Percentiles rank a stretch among this genome's conserved stretches.
Conservation (phyloP, 2,797 vertebrate genomes). For the Eulemur albifrons region DNA sequence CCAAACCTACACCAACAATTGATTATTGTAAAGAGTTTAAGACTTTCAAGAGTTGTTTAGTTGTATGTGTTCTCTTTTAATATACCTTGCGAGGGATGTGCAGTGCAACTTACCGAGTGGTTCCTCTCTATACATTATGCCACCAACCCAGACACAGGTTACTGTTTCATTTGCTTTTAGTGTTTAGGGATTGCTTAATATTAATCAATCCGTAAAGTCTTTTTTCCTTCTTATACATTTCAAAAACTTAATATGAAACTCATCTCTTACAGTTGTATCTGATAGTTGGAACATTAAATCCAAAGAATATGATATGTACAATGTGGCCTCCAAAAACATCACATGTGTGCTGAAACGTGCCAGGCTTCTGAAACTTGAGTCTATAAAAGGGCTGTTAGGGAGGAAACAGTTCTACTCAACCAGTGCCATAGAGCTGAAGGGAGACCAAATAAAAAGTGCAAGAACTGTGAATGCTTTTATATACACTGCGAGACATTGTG, state of each 20-base stretch:
- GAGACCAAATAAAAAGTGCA: neutral
- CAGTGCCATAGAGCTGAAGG: neutral
- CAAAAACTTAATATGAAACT: neutral
- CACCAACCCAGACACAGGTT: neutral
- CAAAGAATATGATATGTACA: neutral
- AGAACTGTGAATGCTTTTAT: neutral
- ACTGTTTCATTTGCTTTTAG: constrained; percentile 4
- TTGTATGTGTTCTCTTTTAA: neutral
- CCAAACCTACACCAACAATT: neutral
- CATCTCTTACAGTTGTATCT: constrained; percentile 10
- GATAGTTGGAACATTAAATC: constrained; percentile 24
- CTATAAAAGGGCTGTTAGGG: neutral
- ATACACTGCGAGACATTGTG: neutral
- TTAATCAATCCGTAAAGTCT: neutral
- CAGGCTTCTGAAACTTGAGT: neutral
- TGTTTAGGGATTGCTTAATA: constrained; percentile 12
- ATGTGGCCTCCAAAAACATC: neutral
- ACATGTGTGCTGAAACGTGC: neutral
- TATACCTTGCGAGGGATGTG: neutral
- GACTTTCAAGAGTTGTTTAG: neutral
- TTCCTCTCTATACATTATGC: neutral
- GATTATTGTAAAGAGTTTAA: neutral
- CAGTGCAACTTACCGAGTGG: neutral
- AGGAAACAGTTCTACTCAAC: constrained; percentile 16
- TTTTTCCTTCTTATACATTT: neutral